Evolutionary conservation across 2,797 vertebrate species (phyloP), one percentile per base, ranked within the genome.

Genomic region (Alcedo atthis): DNA sequence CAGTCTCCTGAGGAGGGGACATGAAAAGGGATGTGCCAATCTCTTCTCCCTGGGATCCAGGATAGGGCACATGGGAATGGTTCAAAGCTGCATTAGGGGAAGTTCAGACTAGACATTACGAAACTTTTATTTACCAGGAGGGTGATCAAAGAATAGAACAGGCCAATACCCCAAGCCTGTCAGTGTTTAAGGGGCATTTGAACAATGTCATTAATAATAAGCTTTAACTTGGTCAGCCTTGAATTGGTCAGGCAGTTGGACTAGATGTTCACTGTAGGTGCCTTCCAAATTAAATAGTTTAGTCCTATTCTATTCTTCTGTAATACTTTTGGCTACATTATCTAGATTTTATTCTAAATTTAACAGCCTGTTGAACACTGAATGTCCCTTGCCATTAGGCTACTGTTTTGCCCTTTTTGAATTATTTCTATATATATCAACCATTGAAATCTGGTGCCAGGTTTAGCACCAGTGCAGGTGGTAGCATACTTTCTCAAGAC

Each of bases 21-120:
- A 30, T 45, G 17, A 26, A 51, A 26, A 51, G 26, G 49, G 26
- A 28, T 15, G 8, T 51, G 49, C 26, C 28, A 16, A 28, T 35
- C 20, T 62, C 53, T 37, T 67, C 15, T 10, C 1, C 0, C 35
- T 22, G 6, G 3, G 2, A 28, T 62, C 20, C 67, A 53, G 17
- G 8, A 58, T 4, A 58, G 35, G 15, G 24, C 21, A 6, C 6
- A 4, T 53, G 2, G 1, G 24, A 57, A 45, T 0, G 5, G 5
- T 5, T 35, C 25, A 51, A 12, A 67, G 58, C 3, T 32, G 17
- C 19, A n/a, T 10, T 35, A 55, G 6, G 11, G 9, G 9, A 67
- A 24, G 18, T 26, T 78, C 24, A 69, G 19, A 19, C 8, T 45
- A 14, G 58, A 63, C 9, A 59, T 64, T 8, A 55, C 24, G 12